Conservation (phyloP, 1,140 invertebrate genomes). For the Polypedilum pembai region DNA sequence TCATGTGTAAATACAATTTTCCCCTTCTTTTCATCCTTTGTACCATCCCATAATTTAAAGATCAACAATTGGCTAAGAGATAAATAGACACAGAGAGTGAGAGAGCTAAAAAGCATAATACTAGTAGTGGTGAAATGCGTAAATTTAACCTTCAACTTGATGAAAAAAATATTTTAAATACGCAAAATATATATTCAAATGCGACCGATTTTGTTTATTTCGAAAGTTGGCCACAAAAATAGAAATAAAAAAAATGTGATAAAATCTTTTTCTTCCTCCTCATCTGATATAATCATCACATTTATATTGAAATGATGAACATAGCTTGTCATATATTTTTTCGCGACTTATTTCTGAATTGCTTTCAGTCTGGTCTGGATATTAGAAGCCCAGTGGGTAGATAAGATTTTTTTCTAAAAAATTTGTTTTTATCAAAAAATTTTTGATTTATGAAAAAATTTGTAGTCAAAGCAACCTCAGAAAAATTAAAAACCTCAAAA, state of each 20-base stretch:
- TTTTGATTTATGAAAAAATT: neutral
- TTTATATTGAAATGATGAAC: neutral
- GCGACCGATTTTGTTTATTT: neutral
- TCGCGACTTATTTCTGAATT: neutral
- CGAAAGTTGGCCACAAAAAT: constrained; percentile 12
- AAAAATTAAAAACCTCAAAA: no score
- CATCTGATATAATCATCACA: no score
- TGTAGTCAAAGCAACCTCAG: no score
- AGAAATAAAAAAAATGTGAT: neutral
- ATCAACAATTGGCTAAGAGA: neutral
- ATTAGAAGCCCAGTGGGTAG: neutral
- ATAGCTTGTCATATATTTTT: neutral
- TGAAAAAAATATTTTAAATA: no score
- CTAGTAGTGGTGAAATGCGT: no score
- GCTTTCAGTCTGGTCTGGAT: neutral
- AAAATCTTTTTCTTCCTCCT: no score
- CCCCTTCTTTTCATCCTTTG: neutral
- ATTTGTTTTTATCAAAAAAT: neutral
- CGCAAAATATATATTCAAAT: neutral
- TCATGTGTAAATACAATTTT: no score
- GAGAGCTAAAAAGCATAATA: no score
- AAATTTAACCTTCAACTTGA: neutral
- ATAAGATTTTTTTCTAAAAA: neutral
- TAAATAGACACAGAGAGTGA: neutral
- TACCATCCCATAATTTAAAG: neutral